phyloP scores from a whole-genome alignment of 2,797 vertebrate species.

The Rhinella marina region DNA sequence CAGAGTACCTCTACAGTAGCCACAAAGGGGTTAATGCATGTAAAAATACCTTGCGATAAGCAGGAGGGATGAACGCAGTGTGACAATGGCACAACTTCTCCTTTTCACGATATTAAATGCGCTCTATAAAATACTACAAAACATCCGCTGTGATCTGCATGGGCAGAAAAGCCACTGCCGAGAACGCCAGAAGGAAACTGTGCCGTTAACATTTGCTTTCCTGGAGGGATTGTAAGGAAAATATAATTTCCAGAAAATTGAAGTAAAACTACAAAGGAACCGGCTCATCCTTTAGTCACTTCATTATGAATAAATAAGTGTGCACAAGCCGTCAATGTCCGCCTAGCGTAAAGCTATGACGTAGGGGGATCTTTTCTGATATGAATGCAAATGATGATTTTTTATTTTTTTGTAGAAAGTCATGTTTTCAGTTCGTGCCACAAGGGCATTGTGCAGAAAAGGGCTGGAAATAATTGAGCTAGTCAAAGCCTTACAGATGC shows the following conservation, averaged over 20 bases:
- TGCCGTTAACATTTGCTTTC: not conserved
- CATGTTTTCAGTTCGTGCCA: slow-evolving; percentile 29
- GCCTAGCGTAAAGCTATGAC: not conserved
- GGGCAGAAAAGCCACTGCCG: not conserved
- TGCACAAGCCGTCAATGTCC: not conserved
- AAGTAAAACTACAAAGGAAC: slow-evolving; percentile 1
- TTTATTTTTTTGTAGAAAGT: not conserved
- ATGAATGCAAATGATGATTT: not conserved
- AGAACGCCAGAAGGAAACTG: not conserved
- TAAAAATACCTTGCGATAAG: not conserved
- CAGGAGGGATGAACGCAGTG: not conserved
- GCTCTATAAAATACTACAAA: not conserved
- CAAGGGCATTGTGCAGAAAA: slow-evolving; percentile 34
- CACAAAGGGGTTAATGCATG: not conserved
- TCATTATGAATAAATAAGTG: not conserved
- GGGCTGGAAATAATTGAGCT: slow-evolving; percentile 56
- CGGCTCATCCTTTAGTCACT: not conserved
- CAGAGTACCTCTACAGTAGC: not conserved
- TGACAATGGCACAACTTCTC: too few relatives aligned
- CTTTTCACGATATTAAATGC: not conserved
- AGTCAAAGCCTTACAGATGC: slow-evolving; percentile 57
- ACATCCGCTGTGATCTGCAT: not conserved
- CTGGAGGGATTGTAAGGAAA: not conserved
- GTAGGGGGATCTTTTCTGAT: not conserved
- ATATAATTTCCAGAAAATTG: slow-evolving; percentile 5